Evolutionary conservation across 1,140 invertebrate genomes (phyloP).

Genomic region (Notospermus geniculatus): DNA sequence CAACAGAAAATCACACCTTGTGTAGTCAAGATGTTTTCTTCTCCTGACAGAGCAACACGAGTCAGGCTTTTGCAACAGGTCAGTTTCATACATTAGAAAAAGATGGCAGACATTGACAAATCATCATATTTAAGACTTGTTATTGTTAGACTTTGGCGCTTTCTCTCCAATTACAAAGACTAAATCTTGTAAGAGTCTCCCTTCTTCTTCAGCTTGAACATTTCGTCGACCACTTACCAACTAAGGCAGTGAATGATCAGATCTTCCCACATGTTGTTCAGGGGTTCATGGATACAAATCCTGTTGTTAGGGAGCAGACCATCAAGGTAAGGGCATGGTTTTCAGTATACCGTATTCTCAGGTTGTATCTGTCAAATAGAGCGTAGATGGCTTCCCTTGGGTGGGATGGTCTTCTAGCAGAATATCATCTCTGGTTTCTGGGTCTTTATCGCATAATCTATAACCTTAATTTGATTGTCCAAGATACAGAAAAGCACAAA

Average conservation of each 20-base stretch:
- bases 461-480: no score
- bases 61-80: slow-evolving; percentile 88
- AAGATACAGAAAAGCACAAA: no score
- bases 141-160: no score
- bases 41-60: slow-evolving; percentile 90
- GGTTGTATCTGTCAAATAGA: no score
- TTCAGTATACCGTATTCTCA: no score
- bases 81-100: no score
- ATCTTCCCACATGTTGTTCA: slow-evolving; percentile 87
- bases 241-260: slow-evolving; percentile 74
- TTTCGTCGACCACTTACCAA: slow-evolving; percentile 60
- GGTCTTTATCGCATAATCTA: no score
- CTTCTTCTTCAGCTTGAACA: slow-evolving; percentile 57
- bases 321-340: slow-evolving; percentile 74
- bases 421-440: no score
- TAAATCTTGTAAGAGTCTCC: slow-evolving; percentile 36
- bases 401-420: no score
- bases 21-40: slow-evolving; percentile 93
- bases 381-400: no score
- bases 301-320: slow-evolving; percentile 94
- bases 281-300: slow-evolving; percentile 95
- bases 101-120: no score
- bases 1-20: slow-evolving; percentile 96
- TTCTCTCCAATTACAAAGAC: no score
- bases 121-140: slow-evolving; percentile 19